phyloP scores from a whole-genome alignment of 2,888 invertebrate genomes.

The Xestia xanthographa region DNA sequence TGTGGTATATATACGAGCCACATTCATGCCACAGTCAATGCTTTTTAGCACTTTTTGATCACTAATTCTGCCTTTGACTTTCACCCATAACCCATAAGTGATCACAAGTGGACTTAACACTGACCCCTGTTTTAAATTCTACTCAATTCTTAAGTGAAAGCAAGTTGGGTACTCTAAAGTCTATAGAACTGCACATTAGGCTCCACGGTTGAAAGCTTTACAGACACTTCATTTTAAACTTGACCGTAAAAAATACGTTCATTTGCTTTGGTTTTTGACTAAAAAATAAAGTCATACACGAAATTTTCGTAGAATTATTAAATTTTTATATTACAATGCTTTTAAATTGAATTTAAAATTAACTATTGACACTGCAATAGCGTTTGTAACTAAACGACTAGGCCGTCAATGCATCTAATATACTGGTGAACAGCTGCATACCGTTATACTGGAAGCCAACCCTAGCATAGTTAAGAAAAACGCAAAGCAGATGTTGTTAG shows the following conservation, averaged over 20 bases:
- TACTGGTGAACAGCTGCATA: background rate
- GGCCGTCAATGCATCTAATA: background rate
- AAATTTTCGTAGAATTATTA: too few relatives aligned
- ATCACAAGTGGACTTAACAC: background rate
- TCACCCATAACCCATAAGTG: background rate
- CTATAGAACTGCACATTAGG: conserved; percentile 3
- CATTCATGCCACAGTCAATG: background rate
- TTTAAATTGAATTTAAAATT: background rate
- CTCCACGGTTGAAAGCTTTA: conserved; percentile 2
- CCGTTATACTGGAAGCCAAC: background rate
- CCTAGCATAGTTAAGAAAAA: background rate
- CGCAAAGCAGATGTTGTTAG: background rate
- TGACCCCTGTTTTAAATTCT: conserved; percentile 23
- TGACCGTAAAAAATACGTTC: background rate
- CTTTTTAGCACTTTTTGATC: background rate
- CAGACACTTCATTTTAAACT: background rate
- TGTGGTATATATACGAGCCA: background rate
- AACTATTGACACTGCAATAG: background rate
- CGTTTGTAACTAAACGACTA: background rate
- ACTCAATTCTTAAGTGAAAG: conserved; percentile 6
- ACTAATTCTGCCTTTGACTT: background rate
- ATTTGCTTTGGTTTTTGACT: background rate
- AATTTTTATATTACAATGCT: background rate
- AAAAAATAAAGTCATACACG: too few relatives aligned
- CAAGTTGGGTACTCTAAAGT: background rate